phyloP scores from a whole-genome alignment of 2,113 vertebrate species.

The Zosterops borbonicus region DNA sequence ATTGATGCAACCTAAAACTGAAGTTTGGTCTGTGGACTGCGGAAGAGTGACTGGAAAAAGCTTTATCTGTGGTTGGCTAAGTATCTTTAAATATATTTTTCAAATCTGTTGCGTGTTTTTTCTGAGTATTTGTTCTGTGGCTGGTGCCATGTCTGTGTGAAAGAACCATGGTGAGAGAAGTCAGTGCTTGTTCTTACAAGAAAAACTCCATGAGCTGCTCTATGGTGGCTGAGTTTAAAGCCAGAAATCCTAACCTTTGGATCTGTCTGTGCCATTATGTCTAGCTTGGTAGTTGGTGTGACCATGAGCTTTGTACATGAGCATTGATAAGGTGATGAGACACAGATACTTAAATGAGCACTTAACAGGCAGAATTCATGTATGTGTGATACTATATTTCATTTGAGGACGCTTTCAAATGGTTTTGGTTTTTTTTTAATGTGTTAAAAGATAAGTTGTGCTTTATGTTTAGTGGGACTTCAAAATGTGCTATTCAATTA shows the following conservation, averaged over 20 bases:
- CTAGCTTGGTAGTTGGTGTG: accelerated
- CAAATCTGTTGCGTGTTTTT: not conserved
- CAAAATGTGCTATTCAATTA: not conserved
- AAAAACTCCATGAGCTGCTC: not conserved
- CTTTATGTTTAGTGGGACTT: not conserved
- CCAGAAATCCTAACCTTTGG: not conserved
- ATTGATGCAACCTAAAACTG: not conserved
- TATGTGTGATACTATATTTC: not conserved
- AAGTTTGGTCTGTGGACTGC: not conserved
- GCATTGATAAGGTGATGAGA: not conserved
- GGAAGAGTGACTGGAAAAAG: not conserved
- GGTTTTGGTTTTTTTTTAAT: not conserved
- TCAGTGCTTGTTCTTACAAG: not conserved
- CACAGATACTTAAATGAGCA: not conserved
- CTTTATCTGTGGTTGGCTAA: not conserved
- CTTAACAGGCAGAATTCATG: not conserved
- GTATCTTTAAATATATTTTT: not conserved
- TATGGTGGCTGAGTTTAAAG: not conserved
- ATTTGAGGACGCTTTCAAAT: not conserved
- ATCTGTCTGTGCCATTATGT: not conserved
- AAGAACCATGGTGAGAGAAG: not conserved
- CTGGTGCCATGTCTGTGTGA: not conserved
- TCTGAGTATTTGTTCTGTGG: not conserved
- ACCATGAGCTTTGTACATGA: not conserved
- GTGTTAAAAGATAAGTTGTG: not conserved